Conservation (phyloP, 2,113 vertebrate species). For the Pungitius pungitius region DNA sequence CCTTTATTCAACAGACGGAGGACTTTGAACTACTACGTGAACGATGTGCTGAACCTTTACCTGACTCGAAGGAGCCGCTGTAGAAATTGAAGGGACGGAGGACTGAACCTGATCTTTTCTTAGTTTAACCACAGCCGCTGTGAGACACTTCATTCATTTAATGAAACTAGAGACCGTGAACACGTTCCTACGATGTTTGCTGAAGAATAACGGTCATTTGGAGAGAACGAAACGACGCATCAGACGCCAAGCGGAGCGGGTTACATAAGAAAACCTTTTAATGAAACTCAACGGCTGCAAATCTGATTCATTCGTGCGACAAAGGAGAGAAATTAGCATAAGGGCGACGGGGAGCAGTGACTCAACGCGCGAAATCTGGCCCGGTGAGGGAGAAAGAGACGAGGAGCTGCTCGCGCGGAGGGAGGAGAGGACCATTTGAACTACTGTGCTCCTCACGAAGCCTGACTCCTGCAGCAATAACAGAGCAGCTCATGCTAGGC, state of each 20-base stretch:
- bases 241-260: no score
- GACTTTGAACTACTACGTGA: no score
- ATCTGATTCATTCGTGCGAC: neutral
- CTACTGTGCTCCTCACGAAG: conserved; percentile 59
- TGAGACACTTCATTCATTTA: no score
- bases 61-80: conserved; percentile 14
- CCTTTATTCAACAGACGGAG: neutral
- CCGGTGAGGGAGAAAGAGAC: conserved; percentile 7
- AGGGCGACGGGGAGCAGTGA: conserved; percentile 16
- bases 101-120: conserved; percentile 1
- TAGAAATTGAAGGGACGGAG: neutral
- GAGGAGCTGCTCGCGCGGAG: conserved; percentile 2
- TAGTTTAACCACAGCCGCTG: no score
- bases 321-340: neutral
- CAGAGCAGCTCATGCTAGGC: conserved; percentile 46
- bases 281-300: neutral
- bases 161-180: no score
- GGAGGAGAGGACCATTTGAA: conserved; percentile 38
- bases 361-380: conserved; percentile 4
- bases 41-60: no score
- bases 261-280: neutral
- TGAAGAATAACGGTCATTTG: no score
- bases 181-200: no score
- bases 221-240: no score
- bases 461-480: conserved; percentile 47